Evolutionary conservation across 2,113 vertebrate species (phyloP), one percentile per base, ranked within the genome.

Genomic region (Pterocles orientalis): DNA sequence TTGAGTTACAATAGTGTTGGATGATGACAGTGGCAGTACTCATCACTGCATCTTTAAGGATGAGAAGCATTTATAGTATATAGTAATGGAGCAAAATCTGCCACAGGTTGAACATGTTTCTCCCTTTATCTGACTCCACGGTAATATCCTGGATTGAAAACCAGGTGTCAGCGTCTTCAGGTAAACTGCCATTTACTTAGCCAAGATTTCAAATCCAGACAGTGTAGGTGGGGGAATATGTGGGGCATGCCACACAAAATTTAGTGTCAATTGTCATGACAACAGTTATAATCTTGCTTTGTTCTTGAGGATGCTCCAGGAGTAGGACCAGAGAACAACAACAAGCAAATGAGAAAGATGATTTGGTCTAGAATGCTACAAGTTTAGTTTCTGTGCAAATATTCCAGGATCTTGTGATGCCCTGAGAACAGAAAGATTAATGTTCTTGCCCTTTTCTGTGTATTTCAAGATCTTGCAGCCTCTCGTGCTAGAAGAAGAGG

Each of bases 311-410:
- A 16, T 70, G 25, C 28, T 61, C 29, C 33, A 69, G 36, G 20
- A 43, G 5, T 33, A 57, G 43, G 15, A 51, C 9, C 8, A 50
- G 36, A 71, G 18, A 69, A 53, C 8, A 86, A 4, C 7, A 36
- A 64, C 5, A 10, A 65, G 45, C 28, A 56, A 91, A 1, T 0
- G 0, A 81, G 56, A 82, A 11, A 36, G 23, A 34, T 3, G 0
- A 24, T 77, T 69, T 69, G 6, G 31, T 80, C 10, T 8, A 10
- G 58, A 33, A 28, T 34, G 51, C 0, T 0, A 39, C 14, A n/a
- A 43, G 12, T 68, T 79, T 75, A 31, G 9, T 76, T 91, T 93
- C 62, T 81, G 24, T 73, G 41, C 34, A 77, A 81, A 34, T 88
- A 51, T 70, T 71, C 23, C 79, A 80, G 64, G 25, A 65, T 66